Conservation (phyloP, 2,888 invertebrate species). For the Bombyx huttoni region DNA sequence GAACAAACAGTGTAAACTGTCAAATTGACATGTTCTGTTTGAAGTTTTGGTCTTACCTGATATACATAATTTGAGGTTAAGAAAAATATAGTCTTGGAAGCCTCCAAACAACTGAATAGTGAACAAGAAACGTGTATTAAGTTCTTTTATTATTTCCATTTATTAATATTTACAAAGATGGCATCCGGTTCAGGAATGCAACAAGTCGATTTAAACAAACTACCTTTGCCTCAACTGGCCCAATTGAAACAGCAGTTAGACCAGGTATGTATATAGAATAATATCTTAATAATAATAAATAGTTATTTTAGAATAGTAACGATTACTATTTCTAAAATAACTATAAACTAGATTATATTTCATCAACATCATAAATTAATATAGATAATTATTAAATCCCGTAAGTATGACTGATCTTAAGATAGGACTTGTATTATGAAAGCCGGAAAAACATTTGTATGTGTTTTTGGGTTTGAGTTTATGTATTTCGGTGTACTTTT, state of each 20-base stretch:
- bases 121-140: background rate
- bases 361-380: too few relatives aligned
- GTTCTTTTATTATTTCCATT: background rate
- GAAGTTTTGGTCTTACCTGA: background rate
- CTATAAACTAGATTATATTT: too few relatives aligned
- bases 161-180: conserved; percentile 39
- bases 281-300: background rate
- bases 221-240: conserved; percentile 85
- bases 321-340: too few relatives aligned
- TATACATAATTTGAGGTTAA: background rate
- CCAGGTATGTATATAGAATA: conserved; percentile 67
- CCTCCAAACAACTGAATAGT: too few relatives aligned
- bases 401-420: too few relatives aligned
- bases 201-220: conserved; percentile 85
- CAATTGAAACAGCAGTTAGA: conserved; percentile 90
- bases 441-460: too few relatives aligned
- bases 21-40: background rate
- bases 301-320: too few relatives aligned
- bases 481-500: too few relatives aligned
- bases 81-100: background rate
- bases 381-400: too few relatives aligned
- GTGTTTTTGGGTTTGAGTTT: too few relatives aligned
- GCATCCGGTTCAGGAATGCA: conserved; percentile 76
- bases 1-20: background rate
- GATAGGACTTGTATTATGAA: too few relatives aligned